Percentiles rank a stretch among this genome's conserved stretches.
These are phyloP conservation scores for Brachionus rotundiformis DNA, from an alignment of 1,140 invertebrate species.

Conservation along the genomic window DNA sequence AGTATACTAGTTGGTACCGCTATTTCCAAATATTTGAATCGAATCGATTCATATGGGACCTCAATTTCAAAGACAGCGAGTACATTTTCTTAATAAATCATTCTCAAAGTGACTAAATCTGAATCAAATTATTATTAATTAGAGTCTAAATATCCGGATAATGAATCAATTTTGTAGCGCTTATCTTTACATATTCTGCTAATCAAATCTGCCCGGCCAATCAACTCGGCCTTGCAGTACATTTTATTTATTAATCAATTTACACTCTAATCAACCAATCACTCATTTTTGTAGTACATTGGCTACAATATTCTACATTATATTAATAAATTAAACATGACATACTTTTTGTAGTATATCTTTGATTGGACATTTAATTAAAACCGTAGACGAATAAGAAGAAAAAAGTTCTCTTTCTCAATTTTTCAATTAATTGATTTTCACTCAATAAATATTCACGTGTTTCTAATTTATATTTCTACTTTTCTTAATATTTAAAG, in stretches of 20 bases:
- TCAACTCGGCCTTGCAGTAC: not conserved
- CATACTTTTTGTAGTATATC: not conserved
- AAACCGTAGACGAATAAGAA: not conserved
- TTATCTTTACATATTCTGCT: not conserved
- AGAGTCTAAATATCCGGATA: slow-evolving; percentile 40
- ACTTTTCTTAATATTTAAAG: not conserved
- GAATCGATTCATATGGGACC: not conserved
- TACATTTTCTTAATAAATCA: slow-evolving; percentile 28
- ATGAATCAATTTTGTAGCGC: not conserved
- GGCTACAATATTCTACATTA: not conserved
- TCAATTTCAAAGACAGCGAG: slow-evolving; percentile 18
- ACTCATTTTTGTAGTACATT: not conserved
- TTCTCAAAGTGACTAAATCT: slow-evolving; percentile 14
- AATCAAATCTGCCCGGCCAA: not conserved
- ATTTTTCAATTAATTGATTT: slow-evolving; percentile 18
- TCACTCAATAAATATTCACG: slow-evolving; percentile 6
- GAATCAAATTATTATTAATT: slow-evolving; percentile 38
- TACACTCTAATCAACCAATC: not conserved
- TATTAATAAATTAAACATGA: not conserved
- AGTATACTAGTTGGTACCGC: not conserved
- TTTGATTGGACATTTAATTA: not conserved
- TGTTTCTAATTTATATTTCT: slow-evolving; percentile 8
- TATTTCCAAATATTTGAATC: not conserved
- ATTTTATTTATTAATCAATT: slow-evolving; percentile 40
- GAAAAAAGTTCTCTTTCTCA: not conserved